phyloP scores from a whole-genome alignment of 2,113 vertebrate genomes.

The Nettapus auritus region DNA sequence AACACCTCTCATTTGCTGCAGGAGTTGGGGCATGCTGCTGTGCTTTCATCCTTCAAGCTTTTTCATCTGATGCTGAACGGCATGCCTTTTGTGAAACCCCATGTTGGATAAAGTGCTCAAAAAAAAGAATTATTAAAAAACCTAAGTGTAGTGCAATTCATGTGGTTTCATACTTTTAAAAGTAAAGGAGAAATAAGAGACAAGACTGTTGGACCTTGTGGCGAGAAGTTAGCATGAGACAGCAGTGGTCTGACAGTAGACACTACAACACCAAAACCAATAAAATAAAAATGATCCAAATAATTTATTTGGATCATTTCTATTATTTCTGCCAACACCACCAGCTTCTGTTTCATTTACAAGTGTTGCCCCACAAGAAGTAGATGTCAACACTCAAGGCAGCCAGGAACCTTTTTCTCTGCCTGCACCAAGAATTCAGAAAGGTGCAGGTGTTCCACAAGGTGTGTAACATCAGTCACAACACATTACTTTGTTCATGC shows the following conservation, averaged over 20 bases:
- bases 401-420: not conserved
- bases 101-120: not conserved
- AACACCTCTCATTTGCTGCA: not conserved
- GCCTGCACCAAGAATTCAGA: not conserved
- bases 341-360: not conserved
- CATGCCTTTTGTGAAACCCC: not conserved
- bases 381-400: too few relatives aligned
- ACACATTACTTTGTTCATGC: not conserved
- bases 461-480: not conserved
- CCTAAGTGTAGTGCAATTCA: not conserved
- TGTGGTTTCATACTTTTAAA: not conserved
- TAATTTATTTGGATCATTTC: too few relatives aligned
- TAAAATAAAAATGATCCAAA: too few relatives aligned
- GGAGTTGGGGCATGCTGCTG: not conserved
- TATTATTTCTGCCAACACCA: not conserved
- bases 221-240: not conserved
- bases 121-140: not conserved
- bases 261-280: too few relatives aligned
- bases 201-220: fast-evolving
- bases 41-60: not conserved
- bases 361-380: not conserved
- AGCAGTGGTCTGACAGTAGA: too few relatives aligned
- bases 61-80: not conserved
- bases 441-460: not conserved
- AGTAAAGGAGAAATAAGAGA: not conserved